Evolutionary conservation across 2,113 vertebrate species (phyloP).

Genomic region (Nanorana parkeri): DNA sequence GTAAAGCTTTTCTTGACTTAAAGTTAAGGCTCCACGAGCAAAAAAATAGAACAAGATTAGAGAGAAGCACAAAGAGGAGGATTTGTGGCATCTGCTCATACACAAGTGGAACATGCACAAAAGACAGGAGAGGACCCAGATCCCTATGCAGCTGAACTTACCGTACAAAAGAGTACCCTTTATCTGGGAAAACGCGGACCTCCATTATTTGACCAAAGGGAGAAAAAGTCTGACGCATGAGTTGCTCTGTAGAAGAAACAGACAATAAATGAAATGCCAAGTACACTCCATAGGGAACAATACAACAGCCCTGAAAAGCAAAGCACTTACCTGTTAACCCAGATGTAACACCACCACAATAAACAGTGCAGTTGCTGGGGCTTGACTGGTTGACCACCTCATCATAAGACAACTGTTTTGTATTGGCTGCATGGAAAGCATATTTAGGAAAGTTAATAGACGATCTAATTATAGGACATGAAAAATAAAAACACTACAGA

Average conservation of each 20-base stretch:
- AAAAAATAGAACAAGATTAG: too few relatives aligned
- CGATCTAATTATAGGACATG: background rate
- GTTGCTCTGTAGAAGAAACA: constrained; percentile 82
- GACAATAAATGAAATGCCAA: accelerated
- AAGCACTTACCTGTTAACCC: constrained; percentile 86
- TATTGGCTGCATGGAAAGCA: constrained; percentile 71
- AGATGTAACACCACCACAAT: constrained; percentile 93
- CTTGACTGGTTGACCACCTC: constrained; percentile 97
- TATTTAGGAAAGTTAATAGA: background rate
- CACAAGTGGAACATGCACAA: too few relatives aligned
- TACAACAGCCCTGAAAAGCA: constrained; percentile 28
- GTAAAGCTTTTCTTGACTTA: too few relatives aligned
- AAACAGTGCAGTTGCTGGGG: constrained; percentile 97
- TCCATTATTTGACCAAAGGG: constrained; percentile 98
- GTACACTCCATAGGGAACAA: background rate
- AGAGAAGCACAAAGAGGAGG: too few relatives aligned
- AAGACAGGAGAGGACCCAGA: too few relatives aligned
- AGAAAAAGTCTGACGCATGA: constrained; percentile 98
- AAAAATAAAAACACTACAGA: background rate
- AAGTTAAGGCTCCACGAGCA: too few relatives aligned
- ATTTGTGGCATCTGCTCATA: too few relatives aligned
- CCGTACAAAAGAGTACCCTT: constrained; percentile 98
- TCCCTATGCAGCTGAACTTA: constrained; percentile 61
- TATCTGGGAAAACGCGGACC: constrained; percentile 96
- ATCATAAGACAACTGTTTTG: constrained; percentile 94